Evolutionary conservation across 2,113 vertebrate species (phyloP).

Genomic region (Thymallus thymallus): DNA sequence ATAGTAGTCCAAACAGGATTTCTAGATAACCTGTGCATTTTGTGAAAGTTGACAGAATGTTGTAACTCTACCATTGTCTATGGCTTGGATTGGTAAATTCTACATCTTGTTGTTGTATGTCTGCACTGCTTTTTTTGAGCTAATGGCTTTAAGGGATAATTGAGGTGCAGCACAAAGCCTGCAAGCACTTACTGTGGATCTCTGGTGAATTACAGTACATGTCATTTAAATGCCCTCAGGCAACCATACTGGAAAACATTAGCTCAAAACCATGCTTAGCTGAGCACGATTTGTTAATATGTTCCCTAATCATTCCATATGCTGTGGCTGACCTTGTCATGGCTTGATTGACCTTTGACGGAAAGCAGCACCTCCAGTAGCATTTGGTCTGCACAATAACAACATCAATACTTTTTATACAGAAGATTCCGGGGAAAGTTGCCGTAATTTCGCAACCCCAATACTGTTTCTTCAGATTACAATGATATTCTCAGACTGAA

Average conservation of each 20-base stretch:
- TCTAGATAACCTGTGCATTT: background rate
- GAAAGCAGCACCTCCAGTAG: background rate
- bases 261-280: background rate
- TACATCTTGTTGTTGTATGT: background rate
- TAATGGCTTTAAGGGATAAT: background rate
- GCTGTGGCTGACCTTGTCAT: background rate
- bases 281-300: background rate
- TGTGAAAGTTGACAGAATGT: background rate
- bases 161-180: background rate
- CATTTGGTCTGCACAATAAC: background rate
- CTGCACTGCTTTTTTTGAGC: background rate
- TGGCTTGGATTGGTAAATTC: too few relatives aligned
- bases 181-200: background rate
- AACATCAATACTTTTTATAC: background rate
- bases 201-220: background rate
- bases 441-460: too few relatives aligned
- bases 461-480: too few relatives aligned
- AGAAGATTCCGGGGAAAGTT: too few relatives aligned
- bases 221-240: constrained; percentile 1
- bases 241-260: background rate
- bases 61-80: background rate
- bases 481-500: too few relatives aligned
- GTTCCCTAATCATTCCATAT: background rate
- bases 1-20: too few relatives aligned
- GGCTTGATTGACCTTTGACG: background rate